Evolutionary conservation across 2,888 invertebrate species (phyloP).

Genomic region (Willowsia nigromaculata): DNA sequence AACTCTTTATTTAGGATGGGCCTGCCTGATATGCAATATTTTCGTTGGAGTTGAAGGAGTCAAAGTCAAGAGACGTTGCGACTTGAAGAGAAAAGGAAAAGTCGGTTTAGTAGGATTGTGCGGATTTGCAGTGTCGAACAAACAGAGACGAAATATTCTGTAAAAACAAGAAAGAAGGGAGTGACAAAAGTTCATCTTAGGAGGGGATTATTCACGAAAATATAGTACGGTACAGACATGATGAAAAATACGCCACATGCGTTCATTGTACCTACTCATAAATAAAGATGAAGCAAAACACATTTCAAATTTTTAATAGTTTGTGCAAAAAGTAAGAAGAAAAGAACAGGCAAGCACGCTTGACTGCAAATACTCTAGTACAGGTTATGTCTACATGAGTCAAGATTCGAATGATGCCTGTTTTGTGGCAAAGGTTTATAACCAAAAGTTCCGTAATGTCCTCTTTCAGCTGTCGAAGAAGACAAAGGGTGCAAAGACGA

Average conservation of each 20-base stretch:
- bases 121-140: background rate
- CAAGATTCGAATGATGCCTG: too few species aligned
- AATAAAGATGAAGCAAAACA: background rate
- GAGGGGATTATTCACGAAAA: background rate
- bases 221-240: background rate
- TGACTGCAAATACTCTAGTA: too few species aligned
- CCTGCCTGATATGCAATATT: background rate
- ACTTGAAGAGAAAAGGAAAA: background rate
- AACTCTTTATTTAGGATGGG: background rate
- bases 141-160: background rate
- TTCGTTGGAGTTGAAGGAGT: background rate
- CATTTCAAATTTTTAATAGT: background rate
- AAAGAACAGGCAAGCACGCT: too few species aligned
- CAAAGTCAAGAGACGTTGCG: background rate
- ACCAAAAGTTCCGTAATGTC: too few species aligned
- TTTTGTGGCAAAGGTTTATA: too few species aligned
- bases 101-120: background rate
- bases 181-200: background rate
- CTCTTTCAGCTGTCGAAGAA: too few species aligned
- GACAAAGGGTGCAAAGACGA: too few species aligned
- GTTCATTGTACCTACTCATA: background rate
- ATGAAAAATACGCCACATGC: background rate
- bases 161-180: background rate
- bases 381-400: too few species aligned
- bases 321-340: background rate